These are phyloP conservation scores for Dicyrtomina minuta DNA, from an alignment of 2,888 invertebrate species.

Conservation along the genomic window DNA sequence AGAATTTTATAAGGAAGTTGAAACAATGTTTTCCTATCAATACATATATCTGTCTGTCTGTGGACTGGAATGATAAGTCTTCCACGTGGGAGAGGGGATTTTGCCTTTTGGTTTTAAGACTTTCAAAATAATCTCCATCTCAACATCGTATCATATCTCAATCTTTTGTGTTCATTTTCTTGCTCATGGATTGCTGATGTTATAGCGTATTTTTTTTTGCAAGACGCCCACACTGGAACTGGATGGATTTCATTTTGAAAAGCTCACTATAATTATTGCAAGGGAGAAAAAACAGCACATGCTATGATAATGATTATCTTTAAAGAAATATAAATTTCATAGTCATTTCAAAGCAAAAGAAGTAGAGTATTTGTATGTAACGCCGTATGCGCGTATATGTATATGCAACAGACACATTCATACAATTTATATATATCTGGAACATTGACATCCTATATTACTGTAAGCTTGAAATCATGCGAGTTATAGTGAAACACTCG, in stretches of 20 bases:
- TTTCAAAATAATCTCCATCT: too few species aligned
- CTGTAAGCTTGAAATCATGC: too few species aligned
- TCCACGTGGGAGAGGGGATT: not conserved
- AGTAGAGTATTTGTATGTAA: too few species aligned
- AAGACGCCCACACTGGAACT: not conserved
- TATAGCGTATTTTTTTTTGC: not conserved
- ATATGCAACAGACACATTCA: too few species aligned
- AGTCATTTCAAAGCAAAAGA: not conserved
- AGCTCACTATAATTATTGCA: too few species aligned
- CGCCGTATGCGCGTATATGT: too few species aligned
- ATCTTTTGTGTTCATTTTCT: not conserved
- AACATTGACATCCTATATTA: too few species aligned
- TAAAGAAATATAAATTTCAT: not conserved
- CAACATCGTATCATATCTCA: not conserved
- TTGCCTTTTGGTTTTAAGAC: not conserved
- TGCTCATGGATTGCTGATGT: not conserved
- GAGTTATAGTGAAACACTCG: too few species aligned
- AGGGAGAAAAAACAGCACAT: too few species aligned
- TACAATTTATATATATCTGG: too few species aligned
- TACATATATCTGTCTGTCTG: not conserved
- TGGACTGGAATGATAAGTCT: not conserved
- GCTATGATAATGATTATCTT: too few species aligned
- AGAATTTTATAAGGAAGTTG: not conserved
- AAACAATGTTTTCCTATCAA: not conserved
- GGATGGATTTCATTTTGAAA: too few species aligned